A percentile compares a stretch with the other conserved stretches of the same genome.
phyloP scores from a whole-genome alignment of 1,140 invertebrate genomes.

The Myzus persicae region DNA sequence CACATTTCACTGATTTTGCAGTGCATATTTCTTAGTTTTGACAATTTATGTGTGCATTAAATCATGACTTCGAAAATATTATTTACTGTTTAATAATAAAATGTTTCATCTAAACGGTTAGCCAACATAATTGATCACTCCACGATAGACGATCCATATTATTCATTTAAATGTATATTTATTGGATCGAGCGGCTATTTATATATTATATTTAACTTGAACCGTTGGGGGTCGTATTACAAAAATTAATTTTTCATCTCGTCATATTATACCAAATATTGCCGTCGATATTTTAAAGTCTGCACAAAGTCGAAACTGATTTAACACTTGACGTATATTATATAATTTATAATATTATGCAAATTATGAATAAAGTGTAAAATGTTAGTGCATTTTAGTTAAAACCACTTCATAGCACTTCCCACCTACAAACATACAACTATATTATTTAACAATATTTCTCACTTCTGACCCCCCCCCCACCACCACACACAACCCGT shows the following conservation, averaged over 20 bases:
- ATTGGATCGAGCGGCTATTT: neutral
- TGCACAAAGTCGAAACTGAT: neutral
- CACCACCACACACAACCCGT: neutral
- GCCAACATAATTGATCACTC: neutral
- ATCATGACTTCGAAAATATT: neutral
- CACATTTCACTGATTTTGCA: neutral
- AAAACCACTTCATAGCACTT: neutral
- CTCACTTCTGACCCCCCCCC: neutral
- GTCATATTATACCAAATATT: neutral
- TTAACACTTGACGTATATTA: neutral
- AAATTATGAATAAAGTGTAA: neutral
- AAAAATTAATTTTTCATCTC: neutral
- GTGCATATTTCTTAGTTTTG: neutral
- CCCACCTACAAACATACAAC: neutral
- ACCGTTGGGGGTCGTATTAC: neutral
- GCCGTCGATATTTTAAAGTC: neutral
- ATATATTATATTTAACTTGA: neutral
- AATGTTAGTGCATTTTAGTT: neutral
- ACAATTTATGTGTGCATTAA: slow-evolving; percentile 5
- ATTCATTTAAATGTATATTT: neutral
- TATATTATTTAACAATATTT: neutral
- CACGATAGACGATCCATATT: neutral
- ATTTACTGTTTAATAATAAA: neutral
- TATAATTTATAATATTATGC: neutral
- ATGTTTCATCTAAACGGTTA: neutral